phyloP scores from a whole-genome alignment of 2,797 vertebrate species.

The Bovichtus variegatus region DNA sequence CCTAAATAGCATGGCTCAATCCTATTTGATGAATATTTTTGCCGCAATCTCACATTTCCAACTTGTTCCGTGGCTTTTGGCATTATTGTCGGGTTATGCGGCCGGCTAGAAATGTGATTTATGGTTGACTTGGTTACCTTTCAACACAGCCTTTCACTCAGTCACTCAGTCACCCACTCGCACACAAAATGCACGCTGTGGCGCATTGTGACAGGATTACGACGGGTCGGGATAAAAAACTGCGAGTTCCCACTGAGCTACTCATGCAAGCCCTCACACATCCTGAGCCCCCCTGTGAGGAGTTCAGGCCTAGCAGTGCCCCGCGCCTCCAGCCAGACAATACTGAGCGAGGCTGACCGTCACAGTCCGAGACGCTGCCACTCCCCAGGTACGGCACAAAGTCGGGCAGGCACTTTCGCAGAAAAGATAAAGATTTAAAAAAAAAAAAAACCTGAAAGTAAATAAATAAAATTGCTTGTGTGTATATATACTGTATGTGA shows the following conservation, averaged over 20 bases:
- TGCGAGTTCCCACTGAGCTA: conserved; percentile 56
- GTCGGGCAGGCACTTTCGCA: background rate
- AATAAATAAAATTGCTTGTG: background rate
- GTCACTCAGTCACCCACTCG: conserved; percentile 20
- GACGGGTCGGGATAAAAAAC: conserved; percentile 38
- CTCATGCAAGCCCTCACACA: conserved; percentile 54
- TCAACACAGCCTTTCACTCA: conserved; percentile 17
- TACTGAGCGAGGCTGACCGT: conserved; percentile 28
- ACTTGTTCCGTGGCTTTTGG: conserved; percentile 4
- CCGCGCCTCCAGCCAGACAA: conserved; percentile 23
- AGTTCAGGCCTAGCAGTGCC: conserved; percentile 32
- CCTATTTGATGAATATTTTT: conserved; percentile 17
- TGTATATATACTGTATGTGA: no score
- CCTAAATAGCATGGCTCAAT: conserved; percentile 19
- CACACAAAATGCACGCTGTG: conserved; percentile 19
- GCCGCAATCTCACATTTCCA: conserved; percentile 20
- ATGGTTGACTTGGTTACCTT: conserved; percentile 39
- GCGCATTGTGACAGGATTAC: conserved; percentile 35
- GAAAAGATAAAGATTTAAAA: background rate
- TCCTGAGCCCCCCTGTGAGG: conserved; percentile 45
- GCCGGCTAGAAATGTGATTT: conserved; percentile 14
- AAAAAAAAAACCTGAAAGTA: no score
- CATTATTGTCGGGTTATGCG: conserved; percentile 1
- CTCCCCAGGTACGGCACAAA: background rate
- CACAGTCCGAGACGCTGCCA: background rate